Conservation (phyloP, 2,888 invertebrate species). For the Seira musarum region DNA sequence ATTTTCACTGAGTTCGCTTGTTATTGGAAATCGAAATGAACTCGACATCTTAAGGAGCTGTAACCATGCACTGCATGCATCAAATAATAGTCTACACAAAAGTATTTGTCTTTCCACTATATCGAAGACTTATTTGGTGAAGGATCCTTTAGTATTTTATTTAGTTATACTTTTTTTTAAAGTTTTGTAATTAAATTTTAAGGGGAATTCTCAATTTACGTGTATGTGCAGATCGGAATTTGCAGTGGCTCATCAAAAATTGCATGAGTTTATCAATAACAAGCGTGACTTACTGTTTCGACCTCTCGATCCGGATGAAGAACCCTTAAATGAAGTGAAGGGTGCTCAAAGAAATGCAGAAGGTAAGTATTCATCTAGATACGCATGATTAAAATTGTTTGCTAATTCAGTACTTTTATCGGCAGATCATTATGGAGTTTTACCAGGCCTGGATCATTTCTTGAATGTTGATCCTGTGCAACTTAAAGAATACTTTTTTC, state of each 20-base stretch:
- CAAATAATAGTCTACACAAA: no score
- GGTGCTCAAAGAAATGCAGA: constrained; percentile 59
- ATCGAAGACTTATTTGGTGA: no score
- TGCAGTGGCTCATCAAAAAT: constrained; percentile 84
- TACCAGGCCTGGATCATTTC: constrained; percentile 91
- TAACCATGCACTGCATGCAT: no score
- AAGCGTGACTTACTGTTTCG: constrained; percentile 84
- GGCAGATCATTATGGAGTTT: constrained; percentile 83
- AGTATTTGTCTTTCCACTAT: no score
- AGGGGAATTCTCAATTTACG: constrained; percentile 27
- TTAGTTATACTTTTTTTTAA: not conserved
- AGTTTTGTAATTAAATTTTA: not conserved
- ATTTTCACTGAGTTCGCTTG: no score
- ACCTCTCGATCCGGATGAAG: constrained; percentile 70
- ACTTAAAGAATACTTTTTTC: constrained; percentile 85
- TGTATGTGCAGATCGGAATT: constrained; percentile 80
- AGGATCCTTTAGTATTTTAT: no score
- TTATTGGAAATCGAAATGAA: no score
- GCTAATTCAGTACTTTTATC: constrained; percentile 66
- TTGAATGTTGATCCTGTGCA: constrained; percentile 85
- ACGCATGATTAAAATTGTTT: not conserved
- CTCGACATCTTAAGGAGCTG: no score
- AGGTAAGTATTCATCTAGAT: constrained; percentile 60
- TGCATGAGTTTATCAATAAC: constrained; percentile 90
- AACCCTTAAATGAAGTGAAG: constrained; percentile 70